These are phyloP conservation scores for Drosophila nikananu DNA, from an alignment of 1,140 invertebrate species.

Conservation along the genomic window DNA sequence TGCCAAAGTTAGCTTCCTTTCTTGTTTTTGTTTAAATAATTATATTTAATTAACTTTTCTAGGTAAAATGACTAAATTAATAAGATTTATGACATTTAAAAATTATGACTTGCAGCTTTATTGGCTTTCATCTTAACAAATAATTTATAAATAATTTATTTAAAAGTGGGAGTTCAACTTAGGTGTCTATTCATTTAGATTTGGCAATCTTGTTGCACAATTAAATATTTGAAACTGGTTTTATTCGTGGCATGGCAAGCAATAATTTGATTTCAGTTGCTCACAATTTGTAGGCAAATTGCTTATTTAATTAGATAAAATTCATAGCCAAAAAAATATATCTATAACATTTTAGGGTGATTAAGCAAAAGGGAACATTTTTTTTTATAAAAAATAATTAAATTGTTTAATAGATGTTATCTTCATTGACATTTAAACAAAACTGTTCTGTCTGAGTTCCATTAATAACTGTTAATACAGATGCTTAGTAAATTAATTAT, in stretches of 20 bases:
- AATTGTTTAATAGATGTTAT: neutral
- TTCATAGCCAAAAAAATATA: neutral
- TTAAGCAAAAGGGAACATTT: neutral
- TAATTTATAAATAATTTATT: conserved; percentile 1
- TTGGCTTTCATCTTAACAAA: neutral
- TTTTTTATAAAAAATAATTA: no score
- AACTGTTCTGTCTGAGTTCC: neutral
- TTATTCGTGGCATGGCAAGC: neutral
- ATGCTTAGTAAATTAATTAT: neutral
- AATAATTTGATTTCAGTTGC: neutral
- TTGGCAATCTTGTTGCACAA: neutral
- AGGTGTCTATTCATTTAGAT: neutral
- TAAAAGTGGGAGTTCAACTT: neutral
- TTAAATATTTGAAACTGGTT: neutral
- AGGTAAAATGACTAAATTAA: neutral
- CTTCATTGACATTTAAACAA: neutral
- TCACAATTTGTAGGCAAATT: neutral
- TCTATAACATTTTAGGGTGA: neutral
- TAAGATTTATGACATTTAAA: neutral
- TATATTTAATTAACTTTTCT: neutral
- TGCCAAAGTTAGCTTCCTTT: no score
- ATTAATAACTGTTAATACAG: no score
- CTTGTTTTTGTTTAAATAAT: no score
- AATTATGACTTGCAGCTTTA: neutral
- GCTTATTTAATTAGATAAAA: neutral